Percentiles rank a stretch among this genome's conserved stretches.
phyloP scores from a whole-genome alignment of 2,888 invertebrate species.

The Adineta ricciae region DNA sequence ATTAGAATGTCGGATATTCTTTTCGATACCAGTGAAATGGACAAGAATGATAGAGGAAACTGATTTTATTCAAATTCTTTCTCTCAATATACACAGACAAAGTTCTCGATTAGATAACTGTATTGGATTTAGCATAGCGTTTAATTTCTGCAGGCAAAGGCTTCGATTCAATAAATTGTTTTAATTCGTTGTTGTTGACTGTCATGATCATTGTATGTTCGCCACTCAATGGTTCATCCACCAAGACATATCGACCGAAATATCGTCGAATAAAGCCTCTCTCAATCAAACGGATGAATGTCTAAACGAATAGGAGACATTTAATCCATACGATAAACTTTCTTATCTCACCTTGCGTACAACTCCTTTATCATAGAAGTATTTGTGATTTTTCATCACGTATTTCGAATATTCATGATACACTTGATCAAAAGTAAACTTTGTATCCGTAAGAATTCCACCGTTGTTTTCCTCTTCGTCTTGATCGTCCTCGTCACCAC shows the following conservation, averaged over 20 bases:
- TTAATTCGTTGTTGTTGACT: conserved; percentile 1
- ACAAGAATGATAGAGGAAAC: not conserved
- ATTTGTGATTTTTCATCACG: conserved; percentile 1
- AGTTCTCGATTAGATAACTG: not conserved
- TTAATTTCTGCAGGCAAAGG: not conserved
- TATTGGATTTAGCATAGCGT: conserved; percentile 11
- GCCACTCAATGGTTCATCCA: not conserved
- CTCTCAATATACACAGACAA: not conserved
- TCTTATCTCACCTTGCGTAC: not conserved
- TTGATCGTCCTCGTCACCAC: not conserved
- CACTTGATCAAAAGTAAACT: conserved; percentile 11
- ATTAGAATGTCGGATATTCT: no score
- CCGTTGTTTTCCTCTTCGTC: not conserved
- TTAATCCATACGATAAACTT: not conserved
- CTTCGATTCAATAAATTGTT: not conserved
- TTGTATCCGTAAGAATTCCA: not conserved
- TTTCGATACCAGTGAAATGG: no score
- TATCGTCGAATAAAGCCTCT: not conserved
- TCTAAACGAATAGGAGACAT: not conserved
- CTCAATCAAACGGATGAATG: not conserved
- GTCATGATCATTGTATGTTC: not conserved
- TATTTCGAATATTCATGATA: conserved; percentile 20
- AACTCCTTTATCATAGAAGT: conserved; percentile 18
- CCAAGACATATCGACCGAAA: not conserved
- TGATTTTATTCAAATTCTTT: not conserved